Evolutionary conservation across 2,113 vertebrate genomes (phyloP), one percentile per base, ranked within the genome.

Genomic region (Etheostoma cragini): DNA sequence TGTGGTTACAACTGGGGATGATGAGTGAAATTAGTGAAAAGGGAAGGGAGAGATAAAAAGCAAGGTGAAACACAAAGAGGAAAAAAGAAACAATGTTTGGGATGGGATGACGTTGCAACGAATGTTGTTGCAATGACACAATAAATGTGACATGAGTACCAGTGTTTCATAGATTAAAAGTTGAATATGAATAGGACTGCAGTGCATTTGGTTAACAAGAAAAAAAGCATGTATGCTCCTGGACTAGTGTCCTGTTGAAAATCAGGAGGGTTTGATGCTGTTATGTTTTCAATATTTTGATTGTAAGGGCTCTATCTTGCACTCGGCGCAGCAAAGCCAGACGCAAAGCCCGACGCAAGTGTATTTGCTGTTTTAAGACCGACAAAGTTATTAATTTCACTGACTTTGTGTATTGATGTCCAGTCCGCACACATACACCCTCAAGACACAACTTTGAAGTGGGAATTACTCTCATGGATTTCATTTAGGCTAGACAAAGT

Each of bases 1-100:
- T 81, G 58, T 79, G 74, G 83, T 86, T 77, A 77, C 67, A 81
- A 64, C 42, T 35, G 33, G 30, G 52, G 54, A 35, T 46, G 45
- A 35, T 69, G 52, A 13, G 64, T 0, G 75, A 50, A 13, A 47
- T 24, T 14, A 21, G 24, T 38, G 35, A 53, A 19, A 69, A 24
- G 2, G 21, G 21, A 77, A 77, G 14, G 13, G 24, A 50, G 1
- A 21, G 5, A 49, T 1, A 14, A 22, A 49, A 21, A 22, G 50
- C 14, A 26, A 53, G 22, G 26, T 60, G n/a, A 76, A 22, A 70
- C 21, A 60, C 15, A 11, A 69, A 11, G 33, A 8, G 16, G 24
- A 11, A 53, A 35, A 21, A n/a, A 66, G 22, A 56, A 6, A 3
- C 21, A 22, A 53, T 50, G 17, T 35, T 50, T n/a, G 8, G 3